Conservation (phyloP, 2,888 invertebrate species). For the Troides oblongomaculatus region DNA sequence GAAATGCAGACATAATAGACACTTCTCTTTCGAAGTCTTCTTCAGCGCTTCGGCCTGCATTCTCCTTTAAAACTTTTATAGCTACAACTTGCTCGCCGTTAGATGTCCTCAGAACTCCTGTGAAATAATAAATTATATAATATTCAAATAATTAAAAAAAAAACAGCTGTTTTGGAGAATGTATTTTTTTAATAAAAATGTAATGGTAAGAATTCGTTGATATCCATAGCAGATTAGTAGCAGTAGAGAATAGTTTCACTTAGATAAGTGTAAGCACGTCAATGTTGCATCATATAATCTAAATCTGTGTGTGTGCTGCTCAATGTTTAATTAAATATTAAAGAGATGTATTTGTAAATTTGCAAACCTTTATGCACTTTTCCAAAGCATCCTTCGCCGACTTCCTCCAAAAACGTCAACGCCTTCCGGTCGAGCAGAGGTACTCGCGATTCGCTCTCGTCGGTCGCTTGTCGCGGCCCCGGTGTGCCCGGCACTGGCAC, state of each 20-base stretch:
- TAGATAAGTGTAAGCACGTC: too few relatives aligned
- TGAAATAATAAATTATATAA: conserved; percentile 24
- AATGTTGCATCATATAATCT: too few relatives aligned
- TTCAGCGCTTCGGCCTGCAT: conserved; percentile 86
- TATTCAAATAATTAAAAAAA: background rate
- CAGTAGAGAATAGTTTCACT: too few relatives aligned
- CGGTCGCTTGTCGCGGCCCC: conserved; percentile 44
- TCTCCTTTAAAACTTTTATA: conserved; percentile 89
- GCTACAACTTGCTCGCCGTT: conserved; percentile 81
- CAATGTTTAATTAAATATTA: too few relatives aligned
- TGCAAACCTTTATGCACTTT: conserved; percentile 91
- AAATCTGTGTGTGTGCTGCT: too few relatives aligned
- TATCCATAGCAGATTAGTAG: too few relatives aligned
- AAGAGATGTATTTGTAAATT: conserved; percentile 11
- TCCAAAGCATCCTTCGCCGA: conserved; percentile 93
- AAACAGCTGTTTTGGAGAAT: too few relatives aligned
- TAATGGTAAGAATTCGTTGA: too few relatives aligned
- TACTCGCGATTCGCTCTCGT: conserved; percentile 67
- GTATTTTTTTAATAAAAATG: too few relatives aligned
- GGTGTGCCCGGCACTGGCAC: conserved; percentile 40
- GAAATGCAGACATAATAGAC: conserved; percentile 90
- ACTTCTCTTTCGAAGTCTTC: conserved; percentile 91
- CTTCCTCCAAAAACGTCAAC: conserved; percentile 85
- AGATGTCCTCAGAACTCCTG: conserved; percentile 60
- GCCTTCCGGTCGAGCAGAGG: conserved; percentile 83